These are phyloP conservation scores for Syndactyla subalaris DNA, from an alignment of 2,797 vertebrate genomes.

Conservation along the genomic window DNA sequence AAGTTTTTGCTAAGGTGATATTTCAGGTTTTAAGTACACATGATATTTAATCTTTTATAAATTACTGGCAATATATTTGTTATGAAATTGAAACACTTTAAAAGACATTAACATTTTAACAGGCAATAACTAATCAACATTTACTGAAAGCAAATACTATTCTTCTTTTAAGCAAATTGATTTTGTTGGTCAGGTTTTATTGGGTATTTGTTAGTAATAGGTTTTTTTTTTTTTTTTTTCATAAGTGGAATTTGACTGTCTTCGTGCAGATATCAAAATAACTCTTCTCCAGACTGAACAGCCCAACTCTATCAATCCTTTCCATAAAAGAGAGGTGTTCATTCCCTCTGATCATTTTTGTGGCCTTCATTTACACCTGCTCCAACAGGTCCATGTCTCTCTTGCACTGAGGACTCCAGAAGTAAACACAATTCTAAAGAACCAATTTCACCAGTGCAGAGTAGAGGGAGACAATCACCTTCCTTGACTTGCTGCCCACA, in stretches of 20 bases:
- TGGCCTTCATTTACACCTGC: not conserved
- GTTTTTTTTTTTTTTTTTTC: not conserved
- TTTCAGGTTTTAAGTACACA: not conserved
- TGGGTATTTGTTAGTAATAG: not conserved
- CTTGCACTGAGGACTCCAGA: not conserved
- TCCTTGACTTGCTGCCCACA: not conserved
- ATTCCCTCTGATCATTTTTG: not conserved
- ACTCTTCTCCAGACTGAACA: not conserved
- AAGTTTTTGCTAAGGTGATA: not conserved
- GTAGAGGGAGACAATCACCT: not conserved
- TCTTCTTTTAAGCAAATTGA: not conserved
- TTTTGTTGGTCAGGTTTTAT: not conserved
- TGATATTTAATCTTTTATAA: not conserved
- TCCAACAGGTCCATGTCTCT: not conserved
- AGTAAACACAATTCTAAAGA: not conserved
- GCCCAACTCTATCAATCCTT: not conserved
- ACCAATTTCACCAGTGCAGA: not conserved
- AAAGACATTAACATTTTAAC: not conserved
- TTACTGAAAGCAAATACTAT: not conserved
- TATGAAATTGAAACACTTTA: not conserved
- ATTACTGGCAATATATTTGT: not conserved
- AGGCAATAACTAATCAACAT: not conserved
- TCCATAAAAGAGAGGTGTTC: fast-evolving
- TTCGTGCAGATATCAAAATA: not conserved
- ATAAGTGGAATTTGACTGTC: not conserved